Evolutionary conservation across 2,888 invertebrate species (phyloP).

Genomic region (Spisula subtruncata): DNA sequence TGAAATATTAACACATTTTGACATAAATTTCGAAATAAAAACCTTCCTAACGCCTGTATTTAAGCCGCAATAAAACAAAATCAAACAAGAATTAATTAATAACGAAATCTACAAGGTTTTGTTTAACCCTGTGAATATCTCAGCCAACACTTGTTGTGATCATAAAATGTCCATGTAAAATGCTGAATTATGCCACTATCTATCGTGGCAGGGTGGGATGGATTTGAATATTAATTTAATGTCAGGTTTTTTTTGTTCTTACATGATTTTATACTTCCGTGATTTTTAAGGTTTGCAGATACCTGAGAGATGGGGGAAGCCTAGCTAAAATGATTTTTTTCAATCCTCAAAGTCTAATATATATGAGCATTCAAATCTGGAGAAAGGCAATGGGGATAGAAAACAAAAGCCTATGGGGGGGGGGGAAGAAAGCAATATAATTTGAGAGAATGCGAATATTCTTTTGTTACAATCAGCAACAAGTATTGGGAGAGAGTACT

Average conservation of each 20-base stretch:
- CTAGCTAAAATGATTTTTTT: too few species aligned
- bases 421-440: too few species aligned
- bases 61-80: conserved; percentile 64
- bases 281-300: not conserved
- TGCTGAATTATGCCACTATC: conserved; percentile 34
- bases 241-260: conserved; percentile 35
- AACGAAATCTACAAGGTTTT: conserved; percentile 60
- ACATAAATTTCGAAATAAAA: conserved; percentile 59
- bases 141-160: conserved; percentile 48
- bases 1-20: conserved; percentile 59
- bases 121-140: conserved; percentile 44
- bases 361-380: too few species aligned
- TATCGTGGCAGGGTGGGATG: conserved; percentile 50
- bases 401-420: too few species aligned
- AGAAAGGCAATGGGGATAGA: too few species aligned
- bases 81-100: conserved; percentile 72
- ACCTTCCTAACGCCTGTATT: conserved; percentile 39
- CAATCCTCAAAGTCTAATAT: too few species aligned
- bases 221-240: conserved; percentile 44
- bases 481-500: too few species aligned
- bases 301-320: not conserved
- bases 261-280: conserved; percentile 1
- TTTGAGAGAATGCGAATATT: too few species aligned
- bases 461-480: too few species aligned
- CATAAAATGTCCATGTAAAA: conserved; percentile 55